Evolutionary conservation across 2,113 vertebrate genomes (phyloP), one percentile per base, ranked within the genome.

Genomic region (rat (Rattus norvegicus)): DNA sequence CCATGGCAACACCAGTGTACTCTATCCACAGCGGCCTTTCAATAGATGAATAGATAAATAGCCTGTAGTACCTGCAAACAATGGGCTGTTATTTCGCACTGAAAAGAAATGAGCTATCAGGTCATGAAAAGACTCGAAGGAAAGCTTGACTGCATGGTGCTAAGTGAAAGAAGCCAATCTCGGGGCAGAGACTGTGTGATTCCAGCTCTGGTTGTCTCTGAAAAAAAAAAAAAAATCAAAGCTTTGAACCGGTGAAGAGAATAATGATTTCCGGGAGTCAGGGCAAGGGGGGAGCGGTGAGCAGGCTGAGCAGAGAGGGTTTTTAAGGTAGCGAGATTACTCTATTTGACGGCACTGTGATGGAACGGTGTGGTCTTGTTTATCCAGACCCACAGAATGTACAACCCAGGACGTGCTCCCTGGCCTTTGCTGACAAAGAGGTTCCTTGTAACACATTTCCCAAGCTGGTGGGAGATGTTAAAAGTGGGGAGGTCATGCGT

Each of bases 21-120:
- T 80, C 86, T 43, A 90, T 76, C 92, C 39, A n/a, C 87, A 90
- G 70, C 43, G 49, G 49, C 49, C 79, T 47, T 52, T 94, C 73
- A 81, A 13, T 13, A 81, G 39, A 49, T 30, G 16, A 89, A 88
- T 63, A 49, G n/a, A 17, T 80, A 61, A 75, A 79, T 65, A 76
- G n/a, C 65, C n/a, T 30, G 73, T 28, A 63, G 22, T 36, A 7
- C 30, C 65, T 28, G 67, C 72, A 76, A 16, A 87, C 81, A 76
- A 91, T 49, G 81, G 90, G 47, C 36, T 72, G 70, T 70, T 88
- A 84, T 72, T 75, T 33, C 19, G 14, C 69, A 56, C 69, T 90
- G 9, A 90, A 85, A 81, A 56, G 69, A 75, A 73, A 69, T 77
- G 81, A 77, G 13, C 59, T 94, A 39, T 43, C 61, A 72, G 88